Percentiles rank a stretch among this genome's conserved stretches.
phyloP scores from a whole-genome alignment of 2,888 invertebrate genomes.

The Pachydiplax longipennis region DNA sequence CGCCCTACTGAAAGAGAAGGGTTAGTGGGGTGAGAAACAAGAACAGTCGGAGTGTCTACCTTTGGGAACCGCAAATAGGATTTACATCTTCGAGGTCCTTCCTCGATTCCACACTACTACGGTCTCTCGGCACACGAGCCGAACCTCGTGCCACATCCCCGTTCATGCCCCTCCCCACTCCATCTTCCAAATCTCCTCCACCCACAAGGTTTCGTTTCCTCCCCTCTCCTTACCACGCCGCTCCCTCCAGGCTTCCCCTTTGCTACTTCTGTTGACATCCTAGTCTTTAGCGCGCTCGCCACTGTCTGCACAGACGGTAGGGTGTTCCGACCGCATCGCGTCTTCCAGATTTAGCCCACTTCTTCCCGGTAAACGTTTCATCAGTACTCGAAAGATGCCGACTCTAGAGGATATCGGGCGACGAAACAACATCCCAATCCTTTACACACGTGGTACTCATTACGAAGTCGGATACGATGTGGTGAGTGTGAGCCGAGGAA shows the following conservation, averaged over 20 bases:
- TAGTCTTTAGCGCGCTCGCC: background rate
- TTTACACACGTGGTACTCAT: conserved; percentile 80
- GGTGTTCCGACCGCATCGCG: background rate
- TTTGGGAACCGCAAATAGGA: background rate
- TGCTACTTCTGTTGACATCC: background rate
- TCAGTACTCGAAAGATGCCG: conserved; percentile 49
- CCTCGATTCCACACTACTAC: background rate
- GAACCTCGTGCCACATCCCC: conserved; percentile 13
- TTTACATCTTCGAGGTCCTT: background rate
- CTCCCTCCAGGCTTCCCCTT: background rate
- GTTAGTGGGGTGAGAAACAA: background rate
- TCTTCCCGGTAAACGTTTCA: background rate
- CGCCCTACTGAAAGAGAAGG: background rate
- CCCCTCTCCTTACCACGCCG: background rate
- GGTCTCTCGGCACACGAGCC: conserved; percentile 19
- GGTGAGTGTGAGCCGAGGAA: conserved; percentile 65
- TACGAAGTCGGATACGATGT: conserved; percentile 88
- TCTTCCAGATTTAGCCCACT: background rate
- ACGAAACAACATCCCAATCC: conserved; percentile 75
- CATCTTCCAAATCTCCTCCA: background rate
- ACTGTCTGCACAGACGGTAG: background rate
- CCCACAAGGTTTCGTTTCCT: background rate
- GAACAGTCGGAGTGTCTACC: background rate
- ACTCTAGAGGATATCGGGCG: conserved; percentile 59
- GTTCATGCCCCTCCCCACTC: background rate